Evolutionary conservation across 2,113 vertebrate species (phyloP).

Genomic region (Lates calcarifer): DNA sequence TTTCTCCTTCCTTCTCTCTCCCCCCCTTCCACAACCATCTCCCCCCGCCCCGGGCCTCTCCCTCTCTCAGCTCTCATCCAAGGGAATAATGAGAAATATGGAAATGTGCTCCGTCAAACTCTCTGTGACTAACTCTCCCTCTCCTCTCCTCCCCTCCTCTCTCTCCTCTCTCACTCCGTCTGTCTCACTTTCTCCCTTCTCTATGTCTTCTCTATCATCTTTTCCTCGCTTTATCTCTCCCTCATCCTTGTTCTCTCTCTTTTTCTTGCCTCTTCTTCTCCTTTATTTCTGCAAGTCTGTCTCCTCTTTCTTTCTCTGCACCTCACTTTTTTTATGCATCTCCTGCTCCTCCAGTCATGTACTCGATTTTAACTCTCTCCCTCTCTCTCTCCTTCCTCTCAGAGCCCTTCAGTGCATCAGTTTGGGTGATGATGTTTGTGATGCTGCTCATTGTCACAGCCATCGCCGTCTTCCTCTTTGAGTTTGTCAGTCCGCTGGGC

Average conservation of each 20-base stretch:
- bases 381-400: constrained; percentile 46
- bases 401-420: constrained; percentile 98
- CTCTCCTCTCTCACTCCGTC: constrained; percentile 36
- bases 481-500: constrained; percentile 97
- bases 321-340: constrained; percentile 27
- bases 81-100: constrained; percentile 82
- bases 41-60: constrained; percentile 58
- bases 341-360: constrained; percentile 43
- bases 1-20: constrained; percentile 23
- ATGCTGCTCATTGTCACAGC: constrained; percentile 98
- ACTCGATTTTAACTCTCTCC: constrained; percentile 33
- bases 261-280: constrained; percentile 6
- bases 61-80: constrained; percentile 75
- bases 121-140: constrained; percentile 72
- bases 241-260: constrained; percentile 5
- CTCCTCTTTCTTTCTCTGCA: constrained; percentile 30
- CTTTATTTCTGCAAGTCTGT: constrained; percentile 21
- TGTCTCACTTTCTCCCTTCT: constrained; percentile 49
- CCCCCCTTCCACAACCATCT: constrained; percentile 27
- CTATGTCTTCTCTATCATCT: constrained; percentile 47
- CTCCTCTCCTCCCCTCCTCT: constrained; percentile 48
- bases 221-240: constrained; percentile 49
- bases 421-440: constrained; percentile 99
- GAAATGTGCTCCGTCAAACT: constrained; percentile 76
- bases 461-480: constrained; percentile 97